These are phyloP conservation scores for Callopanchax toddi DNA, from an alignment of 2,113 vertebrate species.

Conservation along the genomic window DNA sequence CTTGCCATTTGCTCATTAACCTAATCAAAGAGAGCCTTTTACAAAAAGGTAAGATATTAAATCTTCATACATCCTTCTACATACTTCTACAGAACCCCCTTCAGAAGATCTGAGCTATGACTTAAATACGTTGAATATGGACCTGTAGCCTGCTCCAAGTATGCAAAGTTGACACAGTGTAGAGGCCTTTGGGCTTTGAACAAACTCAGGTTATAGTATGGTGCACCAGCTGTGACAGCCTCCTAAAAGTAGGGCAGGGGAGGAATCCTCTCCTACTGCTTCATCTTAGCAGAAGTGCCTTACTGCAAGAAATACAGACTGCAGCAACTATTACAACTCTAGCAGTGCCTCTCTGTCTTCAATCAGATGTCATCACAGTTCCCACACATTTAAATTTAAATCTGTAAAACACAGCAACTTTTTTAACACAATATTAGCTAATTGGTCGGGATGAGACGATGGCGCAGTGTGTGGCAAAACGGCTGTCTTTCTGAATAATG, in stretches of 20 bases:
- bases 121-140: too few relatives aligned
- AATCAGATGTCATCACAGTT: conserved; percentile 8
- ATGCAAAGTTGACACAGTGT: neutral
- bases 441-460: conserved; percentile 31
- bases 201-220: neutral
- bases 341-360: neutral
- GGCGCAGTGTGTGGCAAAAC: conserved; percentile 18
- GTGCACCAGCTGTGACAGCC: conserved; percentile 6
- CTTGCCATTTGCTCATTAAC: too few relatives aligned
- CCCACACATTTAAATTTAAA: conserved; percentile 19
- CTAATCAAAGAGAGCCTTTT: too few relatives aligned
- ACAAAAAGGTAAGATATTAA: too few relatives aligned
- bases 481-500: conserved; percentile 32
- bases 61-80: too few relatives aligned
- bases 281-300: conserved; percentile 19
- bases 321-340: conserved; percentile 20
- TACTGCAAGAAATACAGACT: conserved; percentile 20
- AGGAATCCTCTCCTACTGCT: conserved; percentile 12
- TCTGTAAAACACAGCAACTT: conserved; percentile 17
- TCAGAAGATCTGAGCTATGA: too few relatives aligned
- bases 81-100: too few relatives aligned
- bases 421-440: conserved; percentile 29
- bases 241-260: conserved; percentile 35
- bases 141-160: neutral
- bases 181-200: neutral